These are phyloP conservation scores for Orthosia gracilis DNA, from an alignment of 2,888 invertebrate species.

Conservation along the genomic window DNA sequence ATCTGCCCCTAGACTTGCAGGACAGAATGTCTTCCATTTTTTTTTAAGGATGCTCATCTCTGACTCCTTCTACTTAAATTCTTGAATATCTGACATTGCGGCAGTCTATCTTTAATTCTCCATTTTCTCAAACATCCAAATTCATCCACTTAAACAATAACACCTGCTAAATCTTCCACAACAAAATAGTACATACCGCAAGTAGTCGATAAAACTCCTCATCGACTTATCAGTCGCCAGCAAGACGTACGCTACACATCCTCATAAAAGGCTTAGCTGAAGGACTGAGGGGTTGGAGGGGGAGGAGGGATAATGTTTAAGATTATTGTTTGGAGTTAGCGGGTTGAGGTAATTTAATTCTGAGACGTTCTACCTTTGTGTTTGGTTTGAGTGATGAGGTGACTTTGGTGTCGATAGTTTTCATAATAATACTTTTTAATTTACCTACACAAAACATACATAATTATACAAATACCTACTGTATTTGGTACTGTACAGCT, in stretches of 20 bases:
- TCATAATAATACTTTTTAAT: too few relatives aligned
- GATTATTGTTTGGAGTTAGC: conserved; percentile 89
- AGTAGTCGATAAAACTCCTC: conserved; percentile 68
- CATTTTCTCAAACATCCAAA: background rate
- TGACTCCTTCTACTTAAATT: too few relatives aligned
- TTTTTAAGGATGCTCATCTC: too few relatives aligned
- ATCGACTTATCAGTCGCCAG: conserved; percentile 80
- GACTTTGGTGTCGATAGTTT: conserved; percentile 36
- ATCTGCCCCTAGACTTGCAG: too few relatives aligned
- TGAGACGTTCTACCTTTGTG: conserved; percentile 83
- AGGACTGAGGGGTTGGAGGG: conserved; percentile 58
- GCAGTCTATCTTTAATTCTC: too few relatives aligned
- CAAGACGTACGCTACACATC: conserved; percentile 78
- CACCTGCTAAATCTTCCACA: background rate
- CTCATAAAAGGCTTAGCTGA: conserved; percentile 81
- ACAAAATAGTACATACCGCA: conserved; percentile 41
- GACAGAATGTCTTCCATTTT: too few relatives aligned
- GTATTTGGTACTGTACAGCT: too few relatives aligned
- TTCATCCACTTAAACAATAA: too few relatives aligned
- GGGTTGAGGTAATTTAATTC: conserved; percentile 88
- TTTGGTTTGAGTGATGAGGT: conserved; percentile 47
- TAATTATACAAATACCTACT: too few relatives aligned
- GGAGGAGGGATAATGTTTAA: conserved; percentile 77
- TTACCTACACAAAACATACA: too few relatives aligned
- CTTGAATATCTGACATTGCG: too few relatives aligned